A percentile compares a stretch with the other conserved stretches of the same genome.
phyloP scores from a whole-genome alignment of 1,140 invertebrate genomes.

The Archivesica marissinica region DNA sequence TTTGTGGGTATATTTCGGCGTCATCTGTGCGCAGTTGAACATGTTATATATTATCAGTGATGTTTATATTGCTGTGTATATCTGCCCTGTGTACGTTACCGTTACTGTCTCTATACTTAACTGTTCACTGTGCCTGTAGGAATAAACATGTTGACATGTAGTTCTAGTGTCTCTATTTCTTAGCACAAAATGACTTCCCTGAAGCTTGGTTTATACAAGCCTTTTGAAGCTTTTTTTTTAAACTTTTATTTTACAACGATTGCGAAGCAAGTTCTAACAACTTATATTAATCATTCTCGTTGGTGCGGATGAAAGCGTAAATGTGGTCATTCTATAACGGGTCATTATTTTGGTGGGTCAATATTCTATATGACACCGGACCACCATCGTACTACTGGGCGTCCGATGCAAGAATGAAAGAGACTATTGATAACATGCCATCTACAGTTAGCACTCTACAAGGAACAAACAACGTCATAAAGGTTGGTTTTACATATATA shows the following conservation, averaged over 20 bases:
- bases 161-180: not conserved
- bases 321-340: no score
- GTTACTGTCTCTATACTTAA: slow-evolving; percentile 7
- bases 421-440: slow-evolving; percentile 64
- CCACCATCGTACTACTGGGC: slow-evolving; percentile 77
- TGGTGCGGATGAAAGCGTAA: no score
- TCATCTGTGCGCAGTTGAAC: not conserved
- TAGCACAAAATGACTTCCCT: no score
- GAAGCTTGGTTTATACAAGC: no score
- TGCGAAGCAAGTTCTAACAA: no score
- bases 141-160: slow-evolving; percentile 36
- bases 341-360: no score
- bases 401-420: slow-evolving; percentile 61
- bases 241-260: no score
- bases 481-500: not conserved
- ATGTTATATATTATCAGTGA: not conserved
- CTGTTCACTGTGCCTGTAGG: slow-evolving; percentile 20
- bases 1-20: no score
- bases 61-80: no score
- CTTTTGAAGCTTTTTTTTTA: no score
- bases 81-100: not conserved
- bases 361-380: no score
- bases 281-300: no score
- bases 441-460: slow-evolving; percentile 70
- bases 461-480: slow-evolving; percentile 20